A percentile compares a stretch with the other conserved stretches of the same genome.
These are phyloP conservation scores for Punctoribates punctum DNA, from an alignment of 2,888 invertebrate species.

Conservation along the genomic window DNA sequence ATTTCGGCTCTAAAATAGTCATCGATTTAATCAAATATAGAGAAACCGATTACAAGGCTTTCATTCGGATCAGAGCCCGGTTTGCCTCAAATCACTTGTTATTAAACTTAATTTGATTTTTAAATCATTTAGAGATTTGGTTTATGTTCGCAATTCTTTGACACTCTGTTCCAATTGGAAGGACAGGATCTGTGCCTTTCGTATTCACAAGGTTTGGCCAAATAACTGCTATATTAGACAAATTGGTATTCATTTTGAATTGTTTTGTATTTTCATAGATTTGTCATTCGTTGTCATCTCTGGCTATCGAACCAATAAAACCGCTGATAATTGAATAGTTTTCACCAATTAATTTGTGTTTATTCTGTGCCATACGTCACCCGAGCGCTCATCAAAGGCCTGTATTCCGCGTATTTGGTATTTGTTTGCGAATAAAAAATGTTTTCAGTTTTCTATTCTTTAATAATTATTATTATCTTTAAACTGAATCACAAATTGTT, in stretches of 20 bases:
- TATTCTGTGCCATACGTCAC: no score
- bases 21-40: constrained; percentile 37
- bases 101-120: no score
- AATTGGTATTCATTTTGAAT: neutral
- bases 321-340: neutral
- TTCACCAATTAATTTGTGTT: neutral
- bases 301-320: neutral
- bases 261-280: neutral
- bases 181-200: neutral
- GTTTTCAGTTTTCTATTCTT: no score
- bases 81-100: no score
- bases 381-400: no score
- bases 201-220: neutral
- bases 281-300: neutral
- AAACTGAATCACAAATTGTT: no score
- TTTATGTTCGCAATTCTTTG: neutral
- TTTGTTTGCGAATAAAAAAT: no score
- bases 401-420: no score
- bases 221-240: neutral
- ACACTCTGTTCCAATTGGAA: neutral
- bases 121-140: neutral
- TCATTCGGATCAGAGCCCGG: neutral
- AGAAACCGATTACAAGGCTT: neutral
- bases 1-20: constrained; percentile 20
- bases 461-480: no score